phyloP scores from a whole-genome alignment of 2,113 vertebrate genomes.

The Rhea pennata region DNA sequence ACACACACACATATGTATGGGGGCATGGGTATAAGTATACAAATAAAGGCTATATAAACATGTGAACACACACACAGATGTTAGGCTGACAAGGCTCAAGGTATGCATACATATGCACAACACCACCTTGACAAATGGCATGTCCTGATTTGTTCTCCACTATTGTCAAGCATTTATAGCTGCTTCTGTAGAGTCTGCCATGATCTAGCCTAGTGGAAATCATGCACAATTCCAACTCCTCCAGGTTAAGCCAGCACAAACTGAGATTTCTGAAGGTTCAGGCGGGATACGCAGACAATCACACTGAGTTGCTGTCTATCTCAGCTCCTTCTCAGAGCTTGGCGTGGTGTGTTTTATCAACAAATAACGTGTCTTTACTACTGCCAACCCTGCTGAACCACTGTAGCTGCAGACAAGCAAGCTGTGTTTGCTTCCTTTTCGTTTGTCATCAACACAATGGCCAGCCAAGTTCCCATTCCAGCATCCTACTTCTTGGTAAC shows the following conservation, averaged over 20 bases:
- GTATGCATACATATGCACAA: rapidly evolving
- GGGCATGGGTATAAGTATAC: no score
- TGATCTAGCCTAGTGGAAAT: not conserved
- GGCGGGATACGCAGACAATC: not conserved
- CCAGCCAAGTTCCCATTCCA: constrained; percentile 56
- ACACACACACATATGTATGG: no score
- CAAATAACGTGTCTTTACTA: constrained; percentile 24
- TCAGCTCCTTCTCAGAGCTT: not conserved
- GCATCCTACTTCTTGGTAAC: constrained; percentile 12
- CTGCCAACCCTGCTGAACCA: constrained; percentile 43
- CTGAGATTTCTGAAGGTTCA: not conserved
- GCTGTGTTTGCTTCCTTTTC: constrained; percentile 55
- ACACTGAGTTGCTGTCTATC: not conserved
- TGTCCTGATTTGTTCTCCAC: rapidly evolving
- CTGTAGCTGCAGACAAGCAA: constrained; percentile 61
- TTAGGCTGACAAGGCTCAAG: not conserved
- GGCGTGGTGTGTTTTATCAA: constrained; percentile 23
- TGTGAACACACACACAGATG: no score
- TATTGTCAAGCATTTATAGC: not conserved
- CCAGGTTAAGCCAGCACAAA: not conserved
- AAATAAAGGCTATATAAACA: not conserved
- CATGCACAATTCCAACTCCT: rapidly evolving
- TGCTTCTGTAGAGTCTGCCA: rapidly evolving
- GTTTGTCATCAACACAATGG: constrained; percentile 48
- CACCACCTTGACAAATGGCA: not conserved